phyloP scores from a whole-genome alignment of 2,888 invertebrate genomes.

The Pollenia amentaria region DNA sequence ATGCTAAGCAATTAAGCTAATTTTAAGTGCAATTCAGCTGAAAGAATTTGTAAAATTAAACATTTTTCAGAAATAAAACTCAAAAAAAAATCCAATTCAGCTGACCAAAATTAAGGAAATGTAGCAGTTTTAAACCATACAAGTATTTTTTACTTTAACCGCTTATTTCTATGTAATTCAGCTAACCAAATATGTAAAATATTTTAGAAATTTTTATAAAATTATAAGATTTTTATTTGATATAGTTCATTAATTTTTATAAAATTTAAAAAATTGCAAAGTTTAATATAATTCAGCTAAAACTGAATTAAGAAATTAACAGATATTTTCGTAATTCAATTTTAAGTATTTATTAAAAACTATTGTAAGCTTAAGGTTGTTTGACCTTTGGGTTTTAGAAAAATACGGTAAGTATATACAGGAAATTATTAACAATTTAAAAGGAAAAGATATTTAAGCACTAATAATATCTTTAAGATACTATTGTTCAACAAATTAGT shows the following conservation, averaged over 20 bases:
- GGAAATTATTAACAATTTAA: conserved; percentile 64
- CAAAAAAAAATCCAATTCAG: background rate
- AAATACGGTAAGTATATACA: background rate
- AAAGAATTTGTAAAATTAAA: no score
- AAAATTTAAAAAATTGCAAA: background rate
- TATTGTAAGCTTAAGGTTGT: conserved; percentile 24
- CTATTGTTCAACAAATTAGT: conserved; percentile 39
- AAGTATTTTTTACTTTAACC: background rate
- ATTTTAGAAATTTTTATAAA: no score
- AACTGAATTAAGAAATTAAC: background rate
- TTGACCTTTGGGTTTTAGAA: conserved; percentile 2
- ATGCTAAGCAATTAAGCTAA: no score
- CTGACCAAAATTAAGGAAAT: background rate
- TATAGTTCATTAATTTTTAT: background rate
- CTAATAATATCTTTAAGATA: background rate
- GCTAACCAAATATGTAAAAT: background rate
- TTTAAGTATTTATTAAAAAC: conserved; percentile 35
- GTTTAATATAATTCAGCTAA: conserved; percentile 3
- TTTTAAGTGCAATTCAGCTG: no score
- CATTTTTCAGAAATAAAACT: no score
- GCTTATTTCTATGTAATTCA: background rate
- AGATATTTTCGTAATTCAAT: background rate
- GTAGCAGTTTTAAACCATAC: background rate
- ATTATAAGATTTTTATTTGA: no score
- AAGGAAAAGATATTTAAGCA: conserved; percentile 9